Evolutionary conservation across 2,888 invertebrate genomes (phyloP), one percentile per base, ranked within the genome.

Genomic region (Rhagophthalmus giganteus): DNA sequence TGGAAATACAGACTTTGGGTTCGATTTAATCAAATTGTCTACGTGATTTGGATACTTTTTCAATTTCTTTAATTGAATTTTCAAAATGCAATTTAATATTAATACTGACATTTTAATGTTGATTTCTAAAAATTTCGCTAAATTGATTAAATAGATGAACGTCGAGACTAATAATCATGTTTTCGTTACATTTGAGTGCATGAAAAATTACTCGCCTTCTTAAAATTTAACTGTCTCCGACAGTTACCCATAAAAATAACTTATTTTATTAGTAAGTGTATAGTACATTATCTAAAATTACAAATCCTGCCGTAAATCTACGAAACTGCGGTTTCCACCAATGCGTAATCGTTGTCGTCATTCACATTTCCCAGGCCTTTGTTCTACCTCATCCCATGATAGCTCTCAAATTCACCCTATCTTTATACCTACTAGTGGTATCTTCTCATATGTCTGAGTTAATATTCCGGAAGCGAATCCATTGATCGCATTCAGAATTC

Each of bases 341-440:
- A 30, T 30, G 11, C 30, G 30, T 30, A 30, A 30, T 30, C 30
- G 30, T 30, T 10, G 12, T 30, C 30, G 27, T 27, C 27, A 30
- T 30, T 11, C 30, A 30, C 11, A 11, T 30, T 30, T 30, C 30
- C 12, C 30, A 30, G 30, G 12, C 12, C 9, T 30, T 30, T 30
- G 30, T 30, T 30, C 27, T 4, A 7, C 11, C 30, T 20, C 20
- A 20, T 20, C 20, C 20, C 20, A 20, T 3, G 20, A 7, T 7
- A 20, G 7, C 20, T 5, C 7, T 20, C 30, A 11, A 7, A 12
- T 11, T 11, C 11, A 10, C 30, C 30, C 30, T 30, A 7, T 30
- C 30, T 11, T 30, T 30, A 20, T 20, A 7, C 20, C 20, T n/a
- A n/a, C n/a, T n/a, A 20, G 4, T 20, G 20, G 7, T 20, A 20